A percentile compares a stretch with the other conserved stretches of the same genome.
These are phyloP conservation scores for Phodopus roborovskii DNA, from an alignment of 2,113 vertebrate species.

Conservation along the genomic window DNA sequence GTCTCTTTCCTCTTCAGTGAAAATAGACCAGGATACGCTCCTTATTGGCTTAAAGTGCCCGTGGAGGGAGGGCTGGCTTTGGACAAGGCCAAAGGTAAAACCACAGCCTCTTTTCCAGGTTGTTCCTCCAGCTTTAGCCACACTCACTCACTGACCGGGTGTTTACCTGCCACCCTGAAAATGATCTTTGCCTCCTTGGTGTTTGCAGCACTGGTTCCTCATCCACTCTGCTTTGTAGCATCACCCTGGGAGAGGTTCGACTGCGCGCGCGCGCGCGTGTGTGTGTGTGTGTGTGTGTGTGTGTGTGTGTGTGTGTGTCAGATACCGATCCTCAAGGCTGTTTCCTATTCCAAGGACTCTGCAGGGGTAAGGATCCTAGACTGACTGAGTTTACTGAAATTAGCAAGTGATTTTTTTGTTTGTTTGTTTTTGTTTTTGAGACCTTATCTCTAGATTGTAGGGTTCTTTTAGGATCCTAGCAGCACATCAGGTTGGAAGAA, in stretches of 20 bases:
- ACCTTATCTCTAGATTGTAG: background rate
- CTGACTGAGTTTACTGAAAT: background rate
- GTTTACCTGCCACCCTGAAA: background rate
- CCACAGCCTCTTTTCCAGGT: background rate
- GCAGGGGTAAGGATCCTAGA: background rate
- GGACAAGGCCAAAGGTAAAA: background rate
- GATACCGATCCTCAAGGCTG: background rate
- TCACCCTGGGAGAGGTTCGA: background rate
- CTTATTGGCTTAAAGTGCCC: background rate
- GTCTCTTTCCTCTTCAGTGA: background rate
- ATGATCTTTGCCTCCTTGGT: background rate
- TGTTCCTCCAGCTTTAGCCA: background rate
- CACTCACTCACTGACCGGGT: background rate
- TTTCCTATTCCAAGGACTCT: background rate
- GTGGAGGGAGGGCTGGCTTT: background rate
- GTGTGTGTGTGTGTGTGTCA: too few relatives aligned
- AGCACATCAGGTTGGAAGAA: background rate
- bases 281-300: too few relatives aligned
- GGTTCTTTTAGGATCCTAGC: background rate
- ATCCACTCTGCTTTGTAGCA: background rate
- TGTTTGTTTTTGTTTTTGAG: background rate
- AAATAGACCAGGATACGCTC: background rate
- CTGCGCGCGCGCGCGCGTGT: too few relatives aligned
- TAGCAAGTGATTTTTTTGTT: background rate
- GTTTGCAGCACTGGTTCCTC: background rate